phyloP scores from a whole-genome alignment of 2,113 vertebrate species.

The Lepus americanus region DNA sequence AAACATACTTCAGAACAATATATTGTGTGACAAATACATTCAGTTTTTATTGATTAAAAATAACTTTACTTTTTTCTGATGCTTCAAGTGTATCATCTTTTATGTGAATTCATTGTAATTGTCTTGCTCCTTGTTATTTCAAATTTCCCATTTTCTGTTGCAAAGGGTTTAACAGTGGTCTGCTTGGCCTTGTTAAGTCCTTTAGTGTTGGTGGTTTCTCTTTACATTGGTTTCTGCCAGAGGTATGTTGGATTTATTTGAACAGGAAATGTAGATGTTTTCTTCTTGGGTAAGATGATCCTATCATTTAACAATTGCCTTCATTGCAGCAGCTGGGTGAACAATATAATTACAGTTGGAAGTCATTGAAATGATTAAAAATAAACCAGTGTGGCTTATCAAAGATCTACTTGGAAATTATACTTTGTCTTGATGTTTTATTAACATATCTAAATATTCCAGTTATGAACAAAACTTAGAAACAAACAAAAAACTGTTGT shows the following conservation, averaged over 20 bases:
- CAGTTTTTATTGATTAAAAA: slow-evolving; percentile 5
- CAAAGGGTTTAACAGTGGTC: accelerated
- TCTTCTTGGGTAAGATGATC: slow-evolving; percentile 25
- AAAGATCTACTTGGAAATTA: slow-evolving; percentile 14
- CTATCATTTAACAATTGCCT: slow-evolving; percentile 56
- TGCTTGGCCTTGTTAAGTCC: neutral
- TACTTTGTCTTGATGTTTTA: slow-evolving; percentile 48
- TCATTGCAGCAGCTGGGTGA: neutral
- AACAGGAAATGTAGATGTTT: neutral
- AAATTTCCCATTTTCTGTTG: slow-evolving; percentile 41
- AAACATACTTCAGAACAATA: neutral
- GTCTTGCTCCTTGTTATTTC: slow-evolving; percentile 45
- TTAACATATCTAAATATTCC: slow-evolving; percentile 75
- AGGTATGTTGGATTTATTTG: slow-evolving; percentile 37
- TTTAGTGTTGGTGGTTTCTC: neutral
- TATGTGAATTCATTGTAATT: slow-evolving; percentile 25
- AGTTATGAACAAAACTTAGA: slow-evolving; percentile 60
- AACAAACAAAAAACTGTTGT: slow-evolving; percentile 39
- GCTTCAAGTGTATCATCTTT: neutral
- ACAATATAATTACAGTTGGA: neutral
- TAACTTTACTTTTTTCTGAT: slow-evolving; percentile 18
- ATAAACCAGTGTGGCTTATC: slow-evolving; percentile 3
- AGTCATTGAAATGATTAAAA: slow-evolving; percentile 28
- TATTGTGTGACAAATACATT: neutral
- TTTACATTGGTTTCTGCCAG: slow-evolving; percentile 34